A percentile compares a stretch with the other conserved stretches of the same genome.
phyloP scores from a whole-genome alignment of 2,113 vertebrate species.

The Balaeniceps rex region DNA sequence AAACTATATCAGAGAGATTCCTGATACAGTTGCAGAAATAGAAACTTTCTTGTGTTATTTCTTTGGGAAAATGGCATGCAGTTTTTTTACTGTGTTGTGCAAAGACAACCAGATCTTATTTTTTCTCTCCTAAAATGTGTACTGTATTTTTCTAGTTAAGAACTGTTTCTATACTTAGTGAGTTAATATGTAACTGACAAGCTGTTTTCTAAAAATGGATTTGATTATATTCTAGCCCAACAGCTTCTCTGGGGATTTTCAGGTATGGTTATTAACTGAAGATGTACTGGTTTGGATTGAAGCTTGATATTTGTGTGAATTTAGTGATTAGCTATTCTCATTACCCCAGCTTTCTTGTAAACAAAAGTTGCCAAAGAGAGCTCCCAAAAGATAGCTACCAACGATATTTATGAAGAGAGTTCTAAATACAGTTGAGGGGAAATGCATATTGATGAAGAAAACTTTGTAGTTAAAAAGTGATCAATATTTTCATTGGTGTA shows the following conservation, averaged over 20 bases:
- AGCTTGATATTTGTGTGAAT: slow-evolving; percentile 62
- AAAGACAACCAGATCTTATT: not conserved
- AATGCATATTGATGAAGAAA: not conserved
- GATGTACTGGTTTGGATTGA: slow-evolving; percentile 55
- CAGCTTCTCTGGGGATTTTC: slow-evolving; percentile 95
- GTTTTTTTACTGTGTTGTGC: not conserved
- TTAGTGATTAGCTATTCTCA: slow-evolving; percentile 46
- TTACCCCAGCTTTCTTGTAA: not conserved
- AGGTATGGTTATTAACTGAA: slow-evolving; percentile 79
- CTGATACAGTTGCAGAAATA: not conserved
- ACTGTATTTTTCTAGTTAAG: not conserved
- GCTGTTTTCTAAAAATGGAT: slow-evolving; percentile 59
- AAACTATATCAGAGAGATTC: not conserved
- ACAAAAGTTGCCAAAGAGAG: not conserved
- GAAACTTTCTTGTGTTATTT: not conserved
- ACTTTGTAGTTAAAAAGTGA: not conserved
- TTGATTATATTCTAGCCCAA: slow-evolving; percentile 90
- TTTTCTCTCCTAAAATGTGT: not conserved
- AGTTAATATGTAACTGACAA: not conserved
- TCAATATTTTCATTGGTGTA: not conserved
- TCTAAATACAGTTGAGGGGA: not conserved
- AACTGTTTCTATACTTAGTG: not conserved
- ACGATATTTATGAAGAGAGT: not conserved
- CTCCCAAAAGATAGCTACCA: not conserved
- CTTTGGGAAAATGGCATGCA: not conserved